Evolutionary conservation across 35 echinoderm and acorn worm genomes (phyloP).

Genomic region (Apostichopus japonicus): DNA sequence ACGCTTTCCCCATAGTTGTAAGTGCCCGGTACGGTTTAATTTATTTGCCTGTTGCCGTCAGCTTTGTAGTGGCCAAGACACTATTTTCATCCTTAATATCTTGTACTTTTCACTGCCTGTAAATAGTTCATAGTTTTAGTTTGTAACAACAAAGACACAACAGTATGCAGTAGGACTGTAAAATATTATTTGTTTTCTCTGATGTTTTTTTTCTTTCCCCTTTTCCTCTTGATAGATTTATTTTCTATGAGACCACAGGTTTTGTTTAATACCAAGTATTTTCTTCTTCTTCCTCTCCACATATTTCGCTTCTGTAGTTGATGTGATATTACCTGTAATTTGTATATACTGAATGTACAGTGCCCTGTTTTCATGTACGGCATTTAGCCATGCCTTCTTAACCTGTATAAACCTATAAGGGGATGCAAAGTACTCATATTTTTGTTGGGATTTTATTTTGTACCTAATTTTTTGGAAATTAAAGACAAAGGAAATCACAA

Average conservation of each 20-base stretch:
- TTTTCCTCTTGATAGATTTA: conserved; percentile 2
- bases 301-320: conserved; percentile 9
- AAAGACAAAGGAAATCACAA: conserved; percentile 36
- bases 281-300: background rate
- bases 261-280: background rate
- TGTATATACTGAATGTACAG: conserved; percentile 55
- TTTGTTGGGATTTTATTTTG: conserved; percentile 54
- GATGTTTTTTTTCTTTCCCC: background rate
- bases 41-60: background rate
- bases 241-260: conserved; percentile 24
- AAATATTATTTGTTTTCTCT: background rate
- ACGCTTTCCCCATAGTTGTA: background rate
- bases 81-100: background rate
- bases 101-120: conserved; percentile 49
- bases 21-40: background rate
- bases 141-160: conserved; percentile 40
- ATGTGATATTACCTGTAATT: conserved; percentile 32
- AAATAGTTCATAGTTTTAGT: conserved; percentile 36
- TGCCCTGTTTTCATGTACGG: conserved; percentile 3
- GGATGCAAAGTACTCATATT: conserved; percentile 55
- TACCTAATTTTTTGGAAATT: conserved; percentile 40
- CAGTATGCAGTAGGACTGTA: conserved; percentile 43
- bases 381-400: conserved; percentile 37
- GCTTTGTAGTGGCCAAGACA: background rate
- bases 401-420: conserved; percentile 8